These are phyloP conservation scores for Hirtodrosophila confusa DNA, from an alignment of 2,888 invertebrate species.

Conservation along the genomic window DNA sequence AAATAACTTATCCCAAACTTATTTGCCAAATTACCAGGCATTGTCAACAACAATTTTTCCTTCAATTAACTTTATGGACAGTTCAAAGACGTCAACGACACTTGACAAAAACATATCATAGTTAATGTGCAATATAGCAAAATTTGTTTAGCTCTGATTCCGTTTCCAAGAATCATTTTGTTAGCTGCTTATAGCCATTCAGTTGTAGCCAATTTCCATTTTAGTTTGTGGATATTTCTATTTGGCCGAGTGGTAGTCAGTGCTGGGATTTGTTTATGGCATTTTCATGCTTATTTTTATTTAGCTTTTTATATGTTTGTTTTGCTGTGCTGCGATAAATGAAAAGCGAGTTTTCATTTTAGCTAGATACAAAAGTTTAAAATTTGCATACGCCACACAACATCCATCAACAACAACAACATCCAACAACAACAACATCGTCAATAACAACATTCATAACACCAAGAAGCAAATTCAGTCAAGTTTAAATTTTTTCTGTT, in stretches of 20 bases:
- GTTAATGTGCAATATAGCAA: constrained; percentile 23
- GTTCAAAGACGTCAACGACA: constrained; percentile 14
- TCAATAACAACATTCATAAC: constrained; percentile 1
- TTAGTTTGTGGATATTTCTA: constrained; percentile 26
- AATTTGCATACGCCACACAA: constrained; percentile 56
- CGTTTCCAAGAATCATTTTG: constrained; percentile 25
- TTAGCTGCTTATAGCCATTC: constrained; percentile 58
- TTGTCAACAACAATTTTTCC: constrained; percentile 24
- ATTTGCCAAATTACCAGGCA: constrained; percentile 11
- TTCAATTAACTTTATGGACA: constrained; percentile 33
- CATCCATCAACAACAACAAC: constrained; percentile 11
- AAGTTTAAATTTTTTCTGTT: constrained; percentile 21
- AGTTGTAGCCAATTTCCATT: constrained; percentile 62
- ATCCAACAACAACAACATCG: constrained; percentile 8
- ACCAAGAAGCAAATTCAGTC: constrained; percentile 15
- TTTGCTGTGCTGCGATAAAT: constrained; percentile 38
- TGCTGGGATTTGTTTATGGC: constrained; percentile 53
- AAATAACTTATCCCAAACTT: constrained; percentile 15
- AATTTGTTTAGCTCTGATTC: constrained; percentile 45
- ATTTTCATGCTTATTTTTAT: constrained; percentile 60
- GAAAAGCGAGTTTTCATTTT: constrained; percentile 36
- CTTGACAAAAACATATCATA: constrained; percentile 9
- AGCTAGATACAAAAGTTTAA: constrained; percentile 31
- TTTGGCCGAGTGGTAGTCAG: constrained; percentile 57
- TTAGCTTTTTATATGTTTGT: constrained; percentile 49